A percentile compares a stretch with the other conserved stretches of the same genome.
Evolutionary conservation across 2,888 invertebrate species (phyloP).

Genomic region (Eumacrocentrus americanus): DNA sequence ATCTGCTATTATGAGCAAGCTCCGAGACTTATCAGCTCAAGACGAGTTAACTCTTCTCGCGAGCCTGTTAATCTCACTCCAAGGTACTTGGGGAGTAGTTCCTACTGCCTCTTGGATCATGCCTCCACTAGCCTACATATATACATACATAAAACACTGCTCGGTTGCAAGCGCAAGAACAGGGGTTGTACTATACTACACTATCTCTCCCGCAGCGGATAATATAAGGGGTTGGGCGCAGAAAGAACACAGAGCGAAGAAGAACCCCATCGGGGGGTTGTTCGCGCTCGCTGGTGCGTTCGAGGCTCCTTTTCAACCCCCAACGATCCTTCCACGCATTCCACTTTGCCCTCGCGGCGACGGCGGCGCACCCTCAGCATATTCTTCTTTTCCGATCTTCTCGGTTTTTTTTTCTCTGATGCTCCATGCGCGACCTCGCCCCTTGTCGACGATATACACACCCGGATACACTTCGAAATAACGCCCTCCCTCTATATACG

Average conservation of each 20-base stretch:
- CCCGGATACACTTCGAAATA: slow-evolving; percentile 27
- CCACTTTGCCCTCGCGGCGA: slow-evolving; percentile 40
- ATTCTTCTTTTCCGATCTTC: slow-evolving; percentile 31
- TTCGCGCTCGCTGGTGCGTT: slow-evolving; percentile 14
- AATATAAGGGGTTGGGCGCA: neutral
- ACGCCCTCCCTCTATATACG: slow-evolving; percentile 5
- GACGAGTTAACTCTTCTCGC: slow-evolving; percentile 9
- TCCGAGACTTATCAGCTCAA: slow-evolving; percentile 8
- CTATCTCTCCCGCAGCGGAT: neutral
- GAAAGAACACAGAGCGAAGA: neutral
- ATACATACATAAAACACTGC: neutral
- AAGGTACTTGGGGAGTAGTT: neutral
- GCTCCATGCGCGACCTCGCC: slow-evolving; percentile 20
- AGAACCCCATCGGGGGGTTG: neutral
- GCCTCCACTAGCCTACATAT: neutral
- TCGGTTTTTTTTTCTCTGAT: slow-evolving; percentile 13
- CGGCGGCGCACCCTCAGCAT: slow-evolving; percentile 31
- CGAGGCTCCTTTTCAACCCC: neutral
- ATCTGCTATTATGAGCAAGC: too few species aligned
- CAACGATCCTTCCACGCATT: slow-evolving; percentile 10
- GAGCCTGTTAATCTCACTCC: slow-evolving; percentile 10
- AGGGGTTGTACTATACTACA: too few species aligned
- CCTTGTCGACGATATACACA: slow-evolving; percentile 28
- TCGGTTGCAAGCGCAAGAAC: too few species aligned
- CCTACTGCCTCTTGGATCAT: neutral